Evolutionary conservation across 2,888 invertebrate genomes (phyloP), one percentile per base, ranked within the genome.

Genomic region (Baronia brevicornis): DNA sequence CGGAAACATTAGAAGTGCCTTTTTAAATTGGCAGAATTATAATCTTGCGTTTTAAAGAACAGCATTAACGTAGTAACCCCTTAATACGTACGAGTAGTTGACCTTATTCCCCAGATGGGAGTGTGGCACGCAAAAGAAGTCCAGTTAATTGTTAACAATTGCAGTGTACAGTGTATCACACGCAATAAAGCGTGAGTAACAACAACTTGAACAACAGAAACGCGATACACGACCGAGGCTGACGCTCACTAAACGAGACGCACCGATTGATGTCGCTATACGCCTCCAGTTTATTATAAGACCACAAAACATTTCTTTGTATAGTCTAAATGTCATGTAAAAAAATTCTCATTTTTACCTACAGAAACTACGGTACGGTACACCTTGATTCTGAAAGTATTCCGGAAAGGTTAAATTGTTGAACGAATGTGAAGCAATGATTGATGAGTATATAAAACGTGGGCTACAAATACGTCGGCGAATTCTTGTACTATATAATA

Each of bases 121-220:
- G 54, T 55, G 60, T 62, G 63, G 51, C 75, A 77, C 85, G 85
- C 73, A 67, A 82, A 80, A 68, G 77, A 77, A 70, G 67, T 71
- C 61, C 68, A 62, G 61, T 72, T 80, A 71, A 82, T 82, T 78
- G 69, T 65, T 54, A 64, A 72, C 78, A 77, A 80, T 79, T 79
- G 75, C 70, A 71, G 54, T 67, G 70, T 61, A 62, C n/a, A n/a
- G n/a, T n/a, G 64, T 60, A 52, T 63, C 63, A 72, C 75, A 85
- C 84, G 78, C 86, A 77, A 72, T 66, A 66, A 58, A 54, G 51
- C 51, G 63, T 60, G 63, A 60, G 61, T 50, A 58, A 51, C 54
- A 13, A 30, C 27, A 32, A 28, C 12, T 19, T 15, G 31, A 62
- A 65, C 61, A 59, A 55, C 57, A 59, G 60, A 41, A 41, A 40